These are phyloP conservation scores for Cephus rjabovi DNA, from an alignment of 2,888 invertebrate genomes.

Conservation along the genomic window DNA sequence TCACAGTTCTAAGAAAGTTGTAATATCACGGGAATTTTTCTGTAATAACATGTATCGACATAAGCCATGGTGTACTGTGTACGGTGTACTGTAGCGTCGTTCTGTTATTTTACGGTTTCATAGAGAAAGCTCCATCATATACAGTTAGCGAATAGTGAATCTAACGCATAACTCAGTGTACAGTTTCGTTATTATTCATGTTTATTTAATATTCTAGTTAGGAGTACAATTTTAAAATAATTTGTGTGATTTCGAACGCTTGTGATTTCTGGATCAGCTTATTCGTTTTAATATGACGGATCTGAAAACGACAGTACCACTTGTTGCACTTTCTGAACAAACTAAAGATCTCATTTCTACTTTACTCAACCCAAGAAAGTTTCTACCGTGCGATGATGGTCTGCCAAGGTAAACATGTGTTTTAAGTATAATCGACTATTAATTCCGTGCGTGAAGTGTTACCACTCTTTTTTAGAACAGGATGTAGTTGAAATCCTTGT, in stretches of 20 bases:
- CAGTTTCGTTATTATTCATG: neutral
- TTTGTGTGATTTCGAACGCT: neutral
- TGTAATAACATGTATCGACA: neutral
- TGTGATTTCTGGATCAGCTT: neutral
- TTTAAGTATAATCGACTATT: neutral
- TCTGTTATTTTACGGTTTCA: neutral
- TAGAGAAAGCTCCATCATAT: neutral
- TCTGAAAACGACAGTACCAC: constrained; percentile 36
- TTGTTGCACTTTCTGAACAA: constrained; percentile 48
- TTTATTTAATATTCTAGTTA: neutral
- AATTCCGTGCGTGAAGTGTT: neutral
- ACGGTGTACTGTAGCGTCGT: neutral
- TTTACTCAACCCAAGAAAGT: constrained; percentile 75
- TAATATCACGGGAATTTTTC: neutral
- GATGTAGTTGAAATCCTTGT: neutral
- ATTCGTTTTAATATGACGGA: neutral
- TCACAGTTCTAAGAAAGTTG: neutral
- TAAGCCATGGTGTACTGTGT: neutral
- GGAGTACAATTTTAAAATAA: neutral
- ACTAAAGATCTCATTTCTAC: constrained; percentile 68
- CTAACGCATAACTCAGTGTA: neutral
- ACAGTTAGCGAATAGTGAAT: neutral
- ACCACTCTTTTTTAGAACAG: neutral
- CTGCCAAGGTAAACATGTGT: constrained; percentile 60
- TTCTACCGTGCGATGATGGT: constrained; percentile 74